Evolutionary conservation across 2,113 vertebrate genomes (phyloP), one percentile per base, ranked within the genome.

Genomic region (Cathartes aura): DNA sequence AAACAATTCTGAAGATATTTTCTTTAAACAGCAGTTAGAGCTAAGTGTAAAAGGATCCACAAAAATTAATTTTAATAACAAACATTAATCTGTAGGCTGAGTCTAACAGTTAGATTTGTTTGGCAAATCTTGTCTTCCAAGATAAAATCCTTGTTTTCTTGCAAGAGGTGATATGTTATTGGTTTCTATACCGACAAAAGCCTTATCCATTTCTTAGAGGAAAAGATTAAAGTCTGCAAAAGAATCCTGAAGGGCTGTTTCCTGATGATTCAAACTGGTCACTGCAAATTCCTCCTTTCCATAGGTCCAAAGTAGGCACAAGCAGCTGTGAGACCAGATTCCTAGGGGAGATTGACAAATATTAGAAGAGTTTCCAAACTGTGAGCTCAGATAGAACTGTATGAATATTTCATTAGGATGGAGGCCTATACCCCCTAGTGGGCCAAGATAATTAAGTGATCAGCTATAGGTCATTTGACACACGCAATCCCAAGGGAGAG

Each of bases 401-500:
- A 26, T 59, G 24, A 43, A 3, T 79, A 21, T 36, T 55, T 75
- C 38, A 24, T 59, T 67, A 27, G 8, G 23, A 5, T 32, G 2
- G 18, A 79, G 18, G 74, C 12, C 4, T 78, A 58, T 73, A 30
- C 6, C 2, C 11, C 45, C 0, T 45, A 23, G 13, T 64, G 8
- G 8, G 12, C 32, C 56, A 82, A 1, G 11, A 15, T 50, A 40
- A 21, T n/a, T 53, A 38, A 52, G 15, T 34, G 5, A 13, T 84
- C n/a, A 47, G 26, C 30, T 75, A 1, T 47, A n/a, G 8, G 34
- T 84, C 5, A 29, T 52, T 68, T 4, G 3, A 27, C 4, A 15
- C 8, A 2, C 0, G 0, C 7, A 63, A 4, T 72, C 12, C 8
- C 48, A 38, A 64, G 17, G 47, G 43, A 43, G 23, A 66, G 48